Evolutionary conservation across 37 sponge, comb jelly and placozoan species (phyloP), one percentile per base, ranked within the genome.

Genomic region (Cliona cf. orientalis): DNA sequence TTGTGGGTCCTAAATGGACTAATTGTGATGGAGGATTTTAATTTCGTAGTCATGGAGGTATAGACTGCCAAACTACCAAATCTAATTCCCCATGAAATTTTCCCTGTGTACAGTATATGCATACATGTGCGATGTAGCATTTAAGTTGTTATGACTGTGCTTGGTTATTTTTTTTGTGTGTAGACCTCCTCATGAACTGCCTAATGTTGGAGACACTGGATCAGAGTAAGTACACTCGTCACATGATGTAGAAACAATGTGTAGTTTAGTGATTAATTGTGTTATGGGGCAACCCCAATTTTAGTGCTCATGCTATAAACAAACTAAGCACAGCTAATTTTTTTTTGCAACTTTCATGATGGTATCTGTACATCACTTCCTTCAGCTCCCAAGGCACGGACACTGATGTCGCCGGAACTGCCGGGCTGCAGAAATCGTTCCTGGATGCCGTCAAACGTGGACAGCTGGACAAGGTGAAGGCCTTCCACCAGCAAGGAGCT

Each of bases 361-460:
- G n/a, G n/a, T n/a, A n/a, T n/a, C n/a, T n/a, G n/a, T n/a, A n/a
- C 26, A 43, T n/a, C 17, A 22, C 31, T 2, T 12, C 42, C 41
- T 55, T 34, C 57, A 81, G 81, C 42, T 68, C 80, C 5, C 22
- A 58, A 3, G 67, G 66, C 2, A 58, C 36, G 21, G 73, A 63
- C 42, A 42, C 33, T 33, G 65, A 64, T 46, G 67, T 40, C 29
- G 14, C 59, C 57, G 4, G 26, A 1, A 26, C 63, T 17, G 35
- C 46, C 22, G 57, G 58, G 6, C 40, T 80, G 1, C 87, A 88
- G 26, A 88, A 83, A 37, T 74, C 49, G 22, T 58, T 93, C 55
- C 17, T 89, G 29, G 91, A 93, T 76, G 79, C 87, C 2, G 87
- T 85, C 46, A 93, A 93, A 49, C 67, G 86, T 62, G 94, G 94